Evolutionary conservation across 2,113 vertebrate species (phyloP), one percentile per base, ranked within the genome.

Genomic region (Irena cyanogastra): DNA sequence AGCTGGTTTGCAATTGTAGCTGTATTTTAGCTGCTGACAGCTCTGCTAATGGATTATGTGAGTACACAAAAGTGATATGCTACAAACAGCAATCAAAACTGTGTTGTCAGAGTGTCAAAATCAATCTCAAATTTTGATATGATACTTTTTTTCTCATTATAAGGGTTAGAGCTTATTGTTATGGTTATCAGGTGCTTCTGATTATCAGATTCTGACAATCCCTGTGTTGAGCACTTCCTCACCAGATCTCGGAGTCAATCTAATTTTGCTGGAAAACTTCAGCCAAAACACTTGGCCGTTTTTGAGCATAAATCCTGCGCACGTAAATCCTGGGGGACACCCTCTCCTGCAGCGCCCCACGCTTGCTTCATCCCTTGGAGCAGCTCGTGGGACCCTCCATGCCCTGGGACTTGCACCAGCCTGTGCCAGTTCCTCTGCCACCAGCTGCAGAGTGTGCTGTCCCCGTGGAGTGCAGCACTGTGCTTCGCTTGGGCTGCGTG

Each of bases 371-470:
- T 13, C 33, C 20, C 5, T 63, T 2, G 3, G 31, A 23, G 17
- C 1, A 1, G 19, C 41, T 84, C 0, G 0, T 26, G 18, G 39
- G 26, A 11, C 5, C 6, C 6, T 35, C 31, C 1, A 1, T 31
- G 18, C 16, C 52, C 47, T 68, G 52, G 13, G 35, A 30, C 47
- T 79, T 68, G 57, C 26, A 28, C 3, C 3, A 39, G 14, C 16
- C n/a, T 5, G 0, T n/a, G 14, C 9, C 0, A 0, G 16, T 70
- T 30, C 13, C 47, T 63, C 42, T 85, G 44, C 27, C 24, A 54
- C 16, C 0, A 2, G 47, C 49, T 0, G 0, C 56, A 45, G 7
- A 0, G 0, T 39, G 16, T 3, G 2, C n/a, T 7, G 1, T 23
- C 8, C 26, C 21, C 1, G 1, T 1, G 3, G 50, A 65, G 10